A percentile compares a stretch with the other conserved stretches of the same genome.
Evolutionary conservation across 2,797 vertebrate species (phyloP).

Genomic region (Sciurus vulgaris): DNA sequence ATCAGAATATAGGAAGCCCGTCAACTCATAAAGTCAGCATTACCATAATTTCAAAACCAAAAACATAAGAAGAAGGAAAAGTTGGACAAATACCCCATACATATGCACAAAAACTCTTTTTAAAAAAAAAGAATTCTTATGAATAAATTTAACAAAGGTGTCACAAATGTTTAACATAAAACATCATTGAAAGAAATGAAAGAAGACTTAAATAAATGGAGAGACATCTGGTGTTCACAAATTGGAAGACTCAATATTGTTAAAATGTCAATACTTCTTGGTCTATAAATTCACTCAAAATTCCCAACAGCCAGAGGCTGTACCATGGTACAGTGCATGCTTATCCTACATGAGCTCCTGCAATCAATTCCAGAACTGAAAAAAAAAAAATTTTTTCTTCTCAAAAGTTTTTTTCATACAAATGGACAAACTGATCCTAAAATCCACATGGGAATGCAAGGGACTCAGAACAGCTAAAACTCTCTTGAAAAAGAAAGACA

Average conservation of each 20-base stretch:
- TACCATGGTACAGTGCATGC: no score
- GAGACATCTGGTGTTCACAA: background rate
- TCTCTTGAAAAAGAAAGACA: no score
- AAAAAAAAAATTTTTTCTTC: no score
- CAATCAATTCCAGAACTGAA: no score
- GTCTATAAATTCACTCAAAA: background rate
- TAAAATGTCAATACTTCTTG: background rate
- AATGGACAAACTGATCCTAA: background rate
- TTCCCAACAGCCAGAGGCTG: background rate
- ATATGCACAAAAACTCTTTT: background rate
- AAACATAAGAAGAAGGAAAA: background rate
- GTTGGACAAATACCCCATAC: background rate
- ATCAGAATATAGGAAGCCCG: background rate
- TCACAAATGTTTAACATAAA: background rate
- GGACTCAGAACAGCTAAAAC: no score
- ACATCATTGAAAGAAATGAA: background rate
- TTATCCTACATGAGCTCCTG: no score
- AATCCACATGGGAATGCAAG: background rate
- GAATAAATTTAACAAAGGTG: background rate
- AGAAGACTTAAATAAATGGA: background rate
- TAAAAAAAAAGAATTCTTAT: background rate
- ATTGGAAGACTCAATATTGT: background rate
- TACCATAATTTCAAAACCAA: background rate
- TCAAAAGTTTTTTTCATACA: background rate
- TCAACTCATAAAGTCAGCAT: background rate